phyloP scores from a whole-genome alignment of 2,888 invertebrate species.

The Zygaena filipendulae region DNA sequence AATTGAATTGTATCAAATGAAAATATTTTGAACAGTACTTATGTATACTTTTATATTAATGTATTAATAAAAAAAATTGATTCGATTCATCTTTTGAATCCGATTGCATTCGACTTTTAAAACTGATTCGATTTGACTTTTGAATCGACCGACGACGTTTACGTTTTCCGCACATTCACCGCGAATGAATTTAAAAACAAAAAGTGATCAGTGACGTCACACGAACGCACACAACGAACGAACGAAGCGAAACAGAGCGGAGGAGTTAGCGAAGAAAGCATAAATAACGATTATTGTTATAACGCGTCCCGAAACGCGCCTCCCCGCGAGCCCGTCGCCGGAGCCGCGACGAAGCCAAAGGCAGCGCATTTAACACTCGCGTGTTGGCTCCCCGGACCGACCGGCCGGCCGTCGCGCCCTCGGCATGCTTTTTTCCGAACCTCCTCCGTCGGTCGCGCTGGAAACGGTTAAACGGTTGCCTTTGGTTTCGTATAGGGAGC shows the following conservation, averaged over 20 bases:
- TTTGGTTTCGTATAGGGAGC: constrained; percentile 85
- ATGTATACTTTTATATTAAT: too few relatives aligned
- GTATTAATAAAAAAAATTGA: too few relatives aligned
- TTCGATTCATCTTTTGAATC: too few relatives aligned
- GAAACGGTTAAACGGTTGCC: constrained; percentile 73
- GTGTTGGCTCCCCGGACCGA: constrained; percentile 23
- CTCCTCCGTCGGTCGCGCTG: constrained; percentile 20
- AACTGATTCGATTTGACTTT: too few relatives aligned
- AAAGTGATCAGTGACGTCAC: too few relatives aligned
- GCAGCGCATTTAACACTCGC: constrained; percentile 33
- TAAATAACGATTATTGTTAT: constrained; percentile 21
- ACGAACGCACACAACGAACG: too few relatives aligned
- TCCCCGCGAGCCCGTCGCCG: constrained; percentile 28
- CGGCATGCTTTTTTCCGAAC: constrained; percentile 29
- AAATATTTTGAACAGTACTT: too few relatives aligned
- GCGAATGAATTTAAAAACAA: too few relatives aligned
- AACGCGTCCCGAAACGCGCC: constrained; percentile 13
- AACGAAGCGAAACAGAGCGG: constrained; percentile 30
- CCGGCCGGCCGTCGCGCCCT: constrained; percentile 15
- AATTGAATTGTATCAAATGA: too few relatives aligned
- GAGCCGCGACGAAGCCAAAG: constrained; percentile 52
- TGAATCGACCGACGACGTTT: too few relatives aligned
- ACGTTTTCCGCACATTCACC: too few relatives aligned
- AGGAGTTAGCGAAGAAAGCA: constrained; percentile 34
- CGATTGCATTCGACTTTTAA: too few relatives aligned